Conservation (phyloP, 2,797 vertebrate species). For the Choloepus didactylus region DNA sequence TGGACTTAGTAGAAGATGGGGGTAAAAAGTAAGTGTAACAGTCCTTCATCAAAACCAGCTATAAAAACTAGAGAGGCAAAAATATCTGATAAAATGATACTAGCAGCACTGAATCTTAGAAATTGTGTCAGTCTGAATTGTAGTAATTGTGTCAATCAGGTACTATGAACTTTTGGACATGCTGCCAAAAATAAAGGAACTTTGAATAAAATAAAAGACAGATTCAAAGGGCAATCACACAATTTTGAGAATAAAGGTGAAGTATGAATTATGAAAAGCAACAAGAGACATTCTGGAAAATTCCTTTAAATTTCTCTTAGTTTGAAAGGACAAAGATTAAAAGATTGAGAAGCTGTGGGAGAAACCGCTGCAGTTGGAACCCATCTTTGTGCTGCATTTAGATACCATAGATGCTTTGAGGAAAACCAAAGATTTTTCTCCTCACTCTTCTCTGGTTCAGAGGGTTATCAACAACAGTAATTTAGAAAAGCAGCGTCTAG, state of each 20-base stretch:
- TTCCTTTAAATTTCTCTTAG: not conserved
- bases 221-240: not conserved
- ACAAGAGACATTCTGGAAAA: not conserved
- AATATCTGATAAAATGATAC: not conserved
- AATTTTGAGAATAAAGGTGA: not conserved
- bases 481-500: not conserved
- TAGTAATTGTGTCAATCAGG: not conserved
- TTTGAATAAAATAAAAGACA: conserved; percentile 47
- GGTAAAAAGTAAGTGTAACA: not conserved
- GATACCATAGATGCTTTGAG: not conserved
- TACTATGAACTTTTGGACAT: not conserved
- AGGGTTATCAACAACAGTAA: not conserved
- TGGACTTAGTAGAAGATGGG: not conserved
- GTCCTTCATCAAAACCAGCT: not conserved
- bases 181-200: not conserved
- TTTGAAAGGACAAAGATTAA: not conserved
- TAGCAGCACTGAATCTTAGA: not conserved
- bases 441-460: not conserved
- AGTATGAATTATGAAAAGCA: not conserved
- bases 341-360: not conserved
- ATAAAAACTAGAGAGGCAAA: not conserved
- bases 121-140: not conserved
- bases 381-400: not conserved
- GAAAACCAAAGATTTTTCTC: not conserved
- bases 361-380: not conserved